Base-by-base conservation (phyloP, 1,140 invertebrate species). In the Drosophila novamexicana region DNA sequence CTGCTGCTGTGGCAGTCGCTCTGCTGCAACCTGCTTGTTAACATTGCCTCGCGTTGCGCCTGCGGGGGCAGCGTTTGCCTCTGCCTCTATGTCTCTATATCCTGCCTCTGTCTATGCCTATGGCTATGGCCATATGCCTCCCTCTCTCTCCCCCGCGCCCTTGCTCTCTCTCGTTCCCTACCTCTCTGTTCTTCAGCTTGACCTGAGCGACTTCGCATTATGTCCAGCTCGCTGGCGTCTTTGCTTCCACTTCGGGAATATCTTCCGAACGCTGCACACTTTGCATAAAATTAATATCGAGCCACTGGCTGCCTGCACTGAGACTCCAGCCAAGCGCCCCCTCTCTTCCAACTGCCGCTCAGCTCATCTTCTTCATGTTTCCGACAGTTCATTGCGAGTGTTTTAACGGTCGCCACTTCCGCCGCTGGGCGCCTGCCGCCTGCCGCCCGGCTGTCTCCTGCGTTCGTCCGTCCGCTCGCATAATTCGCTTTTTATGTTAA, bases 281-380 rank as follows among this genome's bases (percentile, higher is more conserved):
- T 88, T 88, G 83, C 83, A 88, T 88, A 77, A 88, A 89, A 89
- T 88, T 88, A 88, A 88, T 89, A 88, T 88, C 62, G 50, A 66
- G 75, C 56, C 59, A 56, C 49, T 75, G 66, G 18, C 57, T 63
- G 32, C 49, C 22, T 16, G 10, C 12, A 40, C 39, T 12, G 39
- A 12, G 10, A 12, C 47, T 49, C 14, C 14, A 12, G 34, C 6
- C 56, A 29, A 34, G 1, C 36, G 16, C 29, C 2, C 6, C 6
- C 9, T 6, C 52, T 32, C 47, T 12, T 6, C 40, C 40, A 42
- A 9, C 68, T 52, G 12, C 34, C 53, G 32, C 8, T 42, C 7
- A 8, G 2, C 47, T 52, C 59, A 32, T 50, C 47, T 71, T 49
- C 57, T 37, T 57, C 10, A 40, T 84, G 79, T 68, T 88, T 79